Evolutionary conservation across 1,140 invertebrate genomes (phyloP), one percentile per base, ranked within the genome.

Genomic region (Drosophila dunni): DNA sequence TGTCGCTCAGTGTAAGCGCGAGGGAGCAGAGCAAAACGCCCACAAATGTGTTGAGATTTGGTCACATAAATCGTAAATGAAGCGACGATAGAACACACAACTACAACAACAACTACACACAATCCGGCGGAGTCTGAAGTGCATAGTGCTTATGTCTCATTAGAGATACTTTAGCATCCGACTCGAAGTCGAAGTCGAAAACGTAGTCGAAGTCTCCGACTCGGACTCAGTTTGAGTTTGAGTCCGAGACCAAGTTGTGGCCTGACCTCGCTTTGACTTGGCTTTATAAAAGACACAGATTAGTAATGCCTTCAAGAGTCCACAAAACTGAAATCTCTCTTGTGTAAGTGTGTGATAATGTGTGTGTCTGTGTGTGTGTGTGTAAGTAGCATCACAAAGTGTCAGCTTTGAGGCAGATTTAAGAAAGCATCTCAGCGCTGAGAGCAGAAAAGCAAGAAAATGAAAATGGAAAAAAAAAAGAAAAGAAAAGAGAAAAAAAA

Each of bases 201-300:
- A 56, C 45, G 34, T 11, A 58, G 29, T 61, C 6, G 5, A 4
- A 36, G 34, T 62, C 3, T 7, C 20, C 20, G 42, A 65, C 57
- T 10, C 5, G 57, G 60, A 56, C 42, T 13, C 5, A 15, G 66
- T 76, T 54, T 50, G 40, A 33, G 46, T 61, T 13, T 33, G 51
- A 56, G 45, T 46, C 17, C 29, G 42, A 66, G 13, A 38, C 33
- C 48, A 42, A 60, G 42, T 60, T 74, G 74, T 75, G 80, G 79
- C 65, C 58, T 81, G 82, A 58, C 57, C 57, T 69, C 65, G 50
- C 71, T 50, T 60, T 74, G 71, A 88, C 83, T 77, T 88, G 79
- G 84, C 84, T 86, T 86, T 78, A 80, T 79, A 85, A 85, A 80
- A 88, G 84, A 88, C 84, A 79, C 83, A 89, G 83, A 88, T 88